phyloP scores from a whole-genome alignment of 2,888 invertebrate genomes.

The Gisinianus flammeolus region DNA sequence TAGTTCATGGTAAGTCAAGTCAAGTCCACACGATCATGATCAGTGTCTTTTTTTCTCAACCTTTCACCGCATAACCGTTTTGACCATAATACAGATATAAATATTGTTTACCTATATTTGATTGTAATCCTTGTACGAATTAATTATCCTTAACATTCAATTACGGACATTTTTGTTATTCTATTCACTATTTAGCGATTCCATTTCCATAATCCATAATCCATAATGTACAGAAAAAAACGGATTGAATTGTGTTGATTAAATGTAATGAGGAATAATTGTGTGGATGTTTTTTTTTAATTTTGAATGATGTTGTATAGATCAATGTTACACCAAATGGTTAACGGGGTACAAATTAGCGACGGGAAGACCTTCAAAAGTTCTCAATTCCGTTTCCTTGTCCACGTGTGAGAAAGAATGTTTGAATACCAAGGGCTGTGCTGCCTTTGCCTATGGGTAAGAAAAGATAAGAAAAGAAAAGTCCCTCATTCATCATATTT shows the following conservation, averaged over 20 bases:
- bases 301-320: slow-evolving; percentile 31
- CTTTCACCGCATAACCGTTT: too few species aligned
- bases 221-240: too few species aligned
- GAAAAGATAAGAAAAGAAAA: neutral
- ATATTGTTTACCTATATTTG: too few species aligned
- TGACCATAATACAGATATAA: too few species aligned
- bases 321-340: slow-evolving; percentile 53
- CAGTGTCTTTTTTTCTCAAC: too few species aligned
- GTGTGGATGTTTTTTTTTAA: too few species aligned
- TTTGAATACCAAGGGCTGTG: slow-evolving; percentile 48
- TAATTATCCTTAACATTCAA: neutral
- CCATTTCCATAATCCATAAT: neutral
- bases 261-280: too few species aligned
- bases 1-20: slow-evolving; percentile 34
- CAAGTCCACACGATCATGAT: too few species aligned
- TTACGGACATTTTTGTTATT: too few species aligned
- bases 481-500: neutral
- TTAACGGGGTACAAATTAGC: slow-evolving; percentile 54
- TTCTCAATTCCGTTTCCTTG: slow-evolving; percentile 46
- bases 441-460: slow-evolving; percentile 57
- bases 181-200: neutral
- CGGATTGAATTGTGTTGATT: too few species aligned
- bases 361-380: slow-evolving; percentile 49
- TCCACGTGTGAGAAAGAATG: slow-evolving; percentile 52
- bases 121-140: too few species aligned